A percentile compares a stretch with the other conserved stretches of the same genome.
These are phyloP conservation scores for Anarrhichthys ocellatus DNA, from an alignment of 2,113 vertebrate species.

Conservation along the genomic window DNA sequence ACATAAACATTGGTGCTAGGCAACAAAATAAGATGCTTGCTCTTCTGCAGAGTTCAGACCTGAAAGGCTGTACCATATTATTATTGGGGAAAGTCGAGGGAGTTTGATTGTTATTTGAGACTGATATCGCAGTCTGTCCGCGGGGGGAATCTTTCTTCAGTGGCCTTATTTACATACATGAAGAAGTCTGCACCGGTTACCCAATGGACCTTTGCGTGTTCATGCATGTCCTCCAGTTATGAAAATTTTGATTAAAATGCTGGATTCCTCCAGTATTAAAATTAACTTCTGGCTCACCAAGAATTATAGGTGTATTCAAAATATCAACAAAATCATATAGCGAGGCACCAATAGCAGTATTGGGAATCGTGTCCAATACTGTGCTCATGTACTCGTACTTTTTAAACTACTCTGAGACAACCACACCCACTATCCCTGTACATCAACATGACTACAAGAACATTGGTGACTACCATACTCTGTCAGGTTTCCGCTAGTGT, in stretches of 20 bases:
- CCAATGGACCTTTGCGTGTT: background rate
- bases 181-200: background rate
- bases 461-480: background rate
- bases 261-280: background rate
- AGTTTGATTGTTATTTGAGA: constrained; percentile 19
- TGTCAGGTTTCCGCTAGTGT: background rate
- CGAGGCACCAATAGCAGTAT: background rate
- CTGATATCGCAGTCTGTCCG: constrained; percentile 9
- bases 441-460: background rate
- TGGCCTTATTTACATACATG: constrained; percentile 2
- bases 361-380: background rate
- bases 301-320: background rate
- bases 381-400: background rate
- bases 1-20: constrained; percentile 62
- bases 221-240: background rate
- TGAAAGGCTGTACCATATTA: constrained; percentile 8
- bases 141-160: constrained; percentile 26
- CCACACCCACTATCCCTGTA: background rate
- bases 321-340: background rate
- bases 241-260: constrained; percentile 5
- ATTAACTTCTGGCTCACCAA: background rate
- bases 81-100: constrained; percentile 22
- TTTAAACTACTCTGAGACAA: background rate
- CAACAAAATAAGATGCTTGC: constrained; percentile 67
- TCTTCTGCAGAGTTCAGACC: constrained; percentile 48